phyloP scores from a whole-genome alignment of 2,888 invertebrate genomes.

The Drosophila vallismaia region DNA sequence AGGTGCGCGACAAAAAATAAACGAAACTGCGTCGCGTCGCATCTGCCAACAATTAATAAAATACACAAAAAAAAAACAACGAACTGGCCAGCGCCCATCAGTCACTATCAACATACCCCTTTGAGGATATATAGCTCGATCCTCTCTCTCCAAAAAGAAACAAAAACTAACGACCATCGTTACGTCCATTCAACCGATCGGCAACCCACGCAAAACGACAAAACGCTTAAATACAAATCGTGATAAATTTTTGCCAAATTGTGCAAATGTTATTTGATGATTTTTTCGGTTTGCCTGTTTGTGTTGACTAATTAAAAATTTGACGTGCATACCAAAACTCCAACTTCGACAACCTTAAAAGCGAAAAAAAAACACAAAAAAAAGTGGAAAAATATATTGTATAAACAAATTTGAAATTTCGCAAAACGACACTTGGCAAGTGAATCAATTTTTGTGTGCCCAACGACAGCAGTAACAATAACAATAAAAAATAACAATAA shows the following conservation, averaged over 20 bases:
- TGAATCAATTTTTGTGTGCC: constrained; percentile 27
- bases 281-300: constrained; percentile 30
- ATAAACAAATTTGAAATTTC: constrained; percentile 1
- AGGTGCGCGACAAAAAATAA: constrained; percentile 3
- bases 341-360: constrained; percentile 39
- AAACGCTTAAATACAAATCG: constrained; percentile 60
- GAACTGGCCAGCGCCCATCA: constrained; percentile 69
- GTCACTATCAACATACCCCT: constrained; percentile 13
- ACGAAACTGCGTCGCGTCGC: constrained; percentile 49
- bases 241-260: constrained; percentile 73
- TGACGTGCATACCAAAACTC: constrained; percentile 57
- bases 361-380: constrained; percentile 4
- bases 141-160: constrained; percentile 2
- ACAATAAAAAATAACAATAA: constrained; percentile 19
- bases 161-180: constrained; percentile 49
- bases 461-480: constrained; percentile 25
- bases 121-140: constrained; percentile 16
- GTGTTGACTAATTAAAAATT: constrained; percentile 63
- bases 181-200: constrained; percentile 65
- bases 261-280: constrained; percentile 67
- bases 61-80: constrained; percentile 51
- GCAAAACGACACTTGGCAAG: constrained; percentile 44
- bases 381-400: constrained; percentile 2
- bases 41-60: constrained; percentile 37
- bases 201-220: constrained; percentile 69